Evolutionary conservation across 2,888 invertebrate genomes (phyloP).

Genomic region (Monoplex corrugatus): DNA sequence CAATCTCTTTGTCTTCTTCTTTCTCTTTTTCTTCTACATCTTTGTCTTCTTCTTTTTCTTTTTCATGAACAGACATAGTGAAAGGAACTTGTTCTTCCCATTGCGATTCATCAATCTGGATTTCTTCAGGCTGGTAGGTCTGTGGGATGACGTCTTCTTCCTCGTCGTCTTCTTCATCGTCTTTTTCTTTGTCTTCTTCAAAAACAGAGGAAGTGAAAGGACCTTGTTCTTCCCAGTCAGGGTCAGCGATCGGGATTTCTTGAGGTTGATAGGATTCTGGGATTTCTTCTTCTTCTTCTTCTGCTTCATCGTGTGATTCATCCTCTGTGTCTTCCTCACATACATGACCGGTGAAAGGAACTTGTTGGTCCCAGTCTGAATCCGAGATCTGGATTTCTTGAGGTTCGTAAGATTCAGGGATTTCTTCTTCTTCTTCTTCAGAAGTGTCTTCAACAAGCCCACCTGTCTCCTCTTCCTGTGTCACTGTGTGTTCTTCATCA

Average conservation of each 20-base stretch:
- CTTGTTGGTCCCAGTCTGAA: background rate
- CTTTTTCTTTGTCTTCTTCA: background rate
- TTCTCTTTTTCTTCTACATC: background rate
- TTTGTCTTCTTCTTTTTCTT: background rate
- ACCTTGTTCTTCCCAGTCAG: background rate
- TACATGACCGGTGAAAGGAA: background rate
- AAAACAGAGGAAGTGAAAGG: background rate
- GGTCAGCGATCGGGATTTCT: background rate
- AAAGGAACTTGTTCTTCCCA: background rate
- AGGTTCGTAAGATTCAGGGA: background rate
- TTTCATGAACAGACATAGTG: background rate
- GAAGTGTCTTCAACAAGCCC: background rate
- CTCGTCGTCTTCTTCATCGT: background rate
- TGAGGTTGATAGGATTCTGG: background rate
- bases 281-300: background rate
- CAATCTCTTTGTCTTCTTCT: background rate
- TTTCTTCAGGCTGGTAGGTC: slow-evolving; percentile 31
- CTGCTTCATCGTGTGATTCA: background rate
- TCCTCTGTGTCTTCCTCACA: background rate
- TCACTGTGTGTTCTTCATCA: background rate
- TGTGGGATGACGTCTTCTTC: slow-evolving; percentile 10
- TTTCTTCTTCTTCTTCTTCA: background rate
- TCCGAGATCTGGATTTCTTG: background rate
- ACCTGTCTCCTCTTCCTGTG: no score
- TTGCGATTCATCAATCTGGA: background rate